Evolutionary conservation across 2,888 invertebrate genomes (phyloP).

Genomic region (Pyrrhosoma nymphula): DNA sequence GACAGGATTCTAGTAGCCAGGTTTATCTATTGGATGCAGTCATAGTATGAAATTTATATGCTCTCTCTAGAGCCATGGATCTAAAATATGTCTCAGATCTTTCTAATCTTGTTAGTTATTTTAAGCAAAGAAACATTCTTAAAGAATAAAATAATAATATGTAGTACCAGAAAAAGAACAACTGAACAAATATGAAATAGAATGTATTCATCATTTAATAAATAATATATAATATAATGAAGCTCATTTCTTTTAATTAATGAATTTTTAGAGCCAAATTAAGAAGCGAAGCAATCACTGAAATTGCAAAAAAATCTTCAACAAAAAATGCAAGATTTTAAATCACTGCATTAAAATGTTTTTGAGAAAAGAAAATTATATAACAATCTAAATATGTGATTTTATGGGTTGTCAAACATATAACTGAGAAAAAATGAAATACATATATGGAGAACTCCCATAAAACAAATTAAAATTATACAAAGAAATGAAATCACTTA

Average conservation of each 20-base stretch:
- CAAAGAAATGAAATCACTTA: no score
- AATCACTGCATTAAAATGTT: not conserved
- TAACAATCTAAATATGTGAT: no score
- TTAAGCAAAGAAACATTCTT: not conserved
- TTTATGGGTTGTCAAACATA: no score
- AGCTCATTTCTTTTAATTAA: no score
- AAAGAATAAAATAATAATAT: not conserved
- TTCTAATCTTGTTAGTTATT: not conserved
- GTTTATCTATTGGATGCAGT: conserved; percentile 46
- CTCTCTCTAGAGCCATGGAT: not conserved
- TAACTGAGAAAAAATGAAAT: no score
- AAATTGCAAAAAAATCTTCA: not conserved
- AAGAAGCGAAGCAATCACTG: not conserved
- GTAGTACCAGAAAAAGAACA: not conserved
- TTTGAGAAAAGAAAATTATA: not conserved
- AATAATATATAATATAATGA: no score
- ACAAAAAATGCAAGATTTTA: not conserved
- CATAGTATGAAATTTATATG: conserved; percentile 2
- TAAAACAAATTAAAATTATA: no score
- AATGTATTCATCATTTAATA: not conserved
- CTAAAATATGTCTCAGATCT: not conserved
- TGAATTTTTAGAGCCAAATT: not conserved
- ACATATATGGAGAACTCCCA: no score
- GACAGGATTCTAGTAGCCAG: conserved; percentile 62
- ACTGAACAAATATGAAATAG: not conserved